Evolutionary conservation across 2,113 vertebrate species (phyloP).

Genomic region (Lepidothrix coronata): DNA sequence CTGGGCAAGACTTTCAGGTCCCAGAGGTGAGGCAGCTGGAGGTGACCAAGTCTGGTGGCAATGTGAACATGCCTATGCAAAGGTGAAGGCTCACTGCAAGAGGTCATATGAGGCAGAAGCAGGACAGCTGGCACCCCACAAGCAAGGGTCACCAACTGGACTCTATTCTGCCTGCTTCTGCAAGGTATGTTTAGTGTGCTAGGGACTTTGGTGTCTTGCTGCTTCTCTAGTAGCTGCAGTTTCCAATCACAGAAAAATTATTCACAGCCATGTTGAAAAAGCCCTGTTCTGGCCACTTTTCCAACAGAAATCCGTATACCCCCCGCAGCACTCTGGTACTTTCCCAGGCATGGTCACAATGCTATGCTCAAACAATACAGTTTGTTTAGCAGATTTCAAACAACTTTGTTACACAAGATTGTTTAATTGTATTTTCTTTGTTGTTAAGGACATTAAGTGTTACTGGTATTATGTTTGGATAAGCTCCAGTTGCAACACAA

Average conservation of each 20-base stretch:
- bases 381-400: not conserved
- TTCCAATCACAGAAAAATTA: not conserved
- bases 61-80: rapidly evolving
- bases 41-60: not conserved
- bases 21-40: not conserved
- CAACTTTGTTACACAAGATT: not conserved
- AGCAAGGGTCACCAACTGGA: not conserved
- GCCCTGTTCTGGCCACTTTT: not conserved
- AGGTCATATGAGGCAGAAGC: not conserved
- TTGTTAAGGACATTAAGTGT: not conserved
- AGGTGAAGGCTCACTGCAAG: not conserved
- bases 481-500: not conserved
- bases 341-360: not conserved
- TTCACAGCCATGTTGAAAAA: not conserved
- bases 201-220: not conserved
- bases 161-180: not conserved
- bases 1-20: not conserved
- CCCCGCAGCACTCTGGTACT: not conserved
- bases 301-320: not conserved
- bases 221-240: not conserved
- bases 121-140: not conserved
- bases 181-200: not conserved
- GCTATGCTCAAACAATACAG: not conserved
- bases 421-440: constrained; percentile 41
- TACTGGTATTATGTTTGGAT: not conserved